These are phyloP conservation scores for Umimayanthus kanabou DNA, from an alignment of 92 coral and sea anemone species.

Conservation along the genomic window DNA sequence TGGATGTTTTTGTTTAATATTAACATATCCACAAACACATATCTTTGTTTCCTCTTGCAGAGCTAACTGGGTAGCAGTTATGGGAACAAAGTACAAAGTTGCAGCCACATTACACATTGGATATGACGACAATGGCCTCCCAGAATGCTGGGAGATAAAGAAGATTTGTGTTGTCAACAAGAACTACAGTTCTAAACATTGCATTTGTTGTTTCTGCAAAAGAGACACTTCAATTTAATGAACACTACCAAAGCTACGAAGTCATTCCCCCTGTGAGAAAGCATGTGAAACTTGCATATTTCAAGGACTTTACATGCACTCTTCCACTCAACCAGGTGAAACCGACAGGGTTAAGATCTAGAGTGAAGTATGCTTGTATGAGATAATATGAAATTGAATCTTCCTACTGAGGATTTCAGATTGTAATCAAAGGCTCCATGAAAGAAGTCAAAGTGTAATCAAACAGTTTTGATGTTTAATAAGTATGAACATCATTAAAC, in stretches of 20 bases:
- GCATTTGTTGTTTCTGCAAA: slow-evolving; percentile 56
- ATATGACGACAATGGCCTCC: slow-evolving; percentile 57
- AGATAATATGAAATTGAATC: too few relatives aligned
- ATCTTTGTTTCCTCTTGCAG: slow-evolving; percentile 21
- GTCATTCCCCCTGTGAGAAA: neutral
- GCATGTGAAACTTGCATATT: neutral
- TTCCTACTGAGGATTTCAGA: too few relatives aligned
- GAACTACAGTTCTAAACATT: slow-evolving; percentile 45
- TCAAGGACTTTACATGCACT: slow-evolving; percentile 1
- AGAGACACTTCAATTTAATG: slow-evolving; percentile 51
- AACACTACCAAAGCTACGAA: slow-evolving; percentile 36
- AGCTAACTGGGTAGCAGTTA: slow-evolving; percentile 57
- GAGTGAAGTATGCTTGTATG: too few relatives aligned
- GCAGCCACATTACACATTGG: slow-evolving; percentile 56
- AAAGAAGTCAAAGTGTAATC: too few relatives aligned
- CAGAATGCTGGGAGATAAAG: slow-evolving; percentile 54
- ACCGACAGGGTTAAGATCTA: too few relatives aligned
- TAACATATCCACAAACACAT: neutral
- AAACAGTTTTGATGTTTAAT: too few relatives aligned
- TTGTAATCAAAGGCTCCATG: too few relatives aligned
- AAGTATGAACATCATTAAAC: too few relatives aligned
- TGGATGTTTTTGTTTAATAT: neutral
- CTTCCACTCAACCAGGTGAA: neutral
- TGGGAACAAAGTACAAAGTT: slow-evolving; percentile 57
- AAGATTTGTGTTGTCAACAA: slow-evolving; percentile 44